Conservation (phyloP, 2,797 vertebrate species). For the Xyrichtys novacula region DNA sequence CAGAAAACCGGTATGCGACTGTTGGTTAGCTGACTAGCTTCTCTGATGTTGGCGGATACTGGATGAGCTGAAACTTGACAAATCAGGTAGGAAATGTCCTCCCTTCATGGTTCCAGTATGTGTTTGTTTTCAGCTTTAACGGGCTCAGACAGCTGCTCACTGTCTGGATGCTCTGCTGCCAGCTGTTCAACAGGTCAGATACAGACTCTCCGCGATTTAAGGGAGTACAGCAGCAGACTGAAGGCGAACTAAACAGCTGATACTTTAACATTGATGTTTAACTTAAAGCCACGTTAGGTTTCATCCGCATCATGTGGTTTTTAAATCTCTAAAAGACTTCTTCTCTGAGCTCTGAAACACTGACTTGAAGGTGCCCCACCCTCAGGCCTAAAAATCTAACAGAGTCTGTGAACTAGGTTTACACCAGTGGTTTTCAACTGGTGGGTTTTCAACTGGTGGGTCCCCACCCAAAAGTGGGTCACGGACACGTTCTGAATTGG, state of each 20-base stretch:
- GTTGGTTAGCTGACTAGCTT: conserved; percentile 31
- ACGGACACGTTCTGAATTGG: no score
- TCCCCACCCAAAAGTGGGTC: no score
- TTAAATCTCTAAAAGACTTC: background rate
- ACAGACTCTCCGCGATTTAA: conserved; percentile 3
- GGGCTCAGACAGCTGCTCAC: conserved; percentile 20
- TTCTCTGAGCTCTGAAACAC: background rate
- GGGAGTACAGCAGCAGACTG: background rate
- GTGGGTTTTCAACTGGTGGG: no score
- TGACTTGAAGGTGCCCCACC: conserved; percentile 1
- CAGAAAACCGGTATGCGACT: conserved; percentile 57
- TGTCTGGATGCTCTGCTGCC: conserved; percentile 8
- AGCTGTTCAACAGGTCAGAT: conserved; percentile 66
- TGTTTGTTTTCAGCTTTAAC: conserved; percentile 8
- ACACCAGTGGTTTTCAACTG: no score
- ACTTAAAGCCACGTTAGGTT: no score
- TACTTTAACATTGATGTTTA: no score
- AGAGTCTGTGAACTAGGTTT: conserved; percentile 32
- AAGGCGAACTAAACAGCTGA: no score
- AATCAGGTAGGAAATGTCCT: conserved; percentile 58
- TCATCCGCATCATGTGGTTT: no score
- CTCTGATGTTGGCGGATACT: conserved; percentile 48
- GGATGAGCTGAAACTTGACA: conserved; percentile 33
- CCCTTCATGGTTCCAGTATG: background rate
- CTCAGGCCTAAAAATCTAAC: conserved; percentile 40